Evolutionary conservation across 2,888 invertebrate genomes (phyloP).

Genomic region (Diplazon laetatorius): DNA sequence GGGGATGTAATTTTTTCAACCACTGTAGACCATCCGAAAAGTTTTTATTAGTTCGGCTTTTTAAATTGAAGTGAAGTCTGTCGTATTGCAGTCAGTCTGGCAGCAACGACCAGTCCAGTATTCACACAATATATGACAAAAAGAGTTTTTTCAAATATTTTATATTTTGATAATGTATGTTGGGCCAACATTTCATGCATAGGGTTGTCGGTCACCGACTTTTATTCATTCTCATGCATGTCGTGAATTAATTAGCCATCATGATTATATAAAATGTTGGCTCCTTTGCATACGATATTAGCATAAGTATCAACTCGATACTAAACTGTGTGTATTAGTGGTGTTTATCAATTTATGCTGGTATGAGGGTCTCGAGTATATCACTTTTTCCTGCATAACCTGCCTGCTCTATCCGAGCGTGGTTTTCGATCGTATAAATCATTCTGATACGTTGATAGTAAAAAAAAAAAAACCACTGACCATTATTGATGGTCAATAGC

Average conservation of each 20-base stretch:
- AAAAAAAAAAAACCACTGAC: slow-evolving; percentile 63
- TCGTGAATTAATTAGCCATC: background rate
- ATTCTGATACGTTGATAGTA: slow-evolving; percentile 63
- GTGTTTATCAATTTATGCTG: slow-evolving; percentile 24
- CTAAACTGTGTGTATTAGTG: background rate
- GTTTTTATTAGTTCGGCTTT: background rate
- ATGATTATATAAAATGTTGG: background rate
- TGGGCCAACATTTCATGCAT: too few relatives aligned
- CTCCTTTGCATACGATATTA: background rate
- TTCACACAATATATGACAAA: too few relatives aligned
- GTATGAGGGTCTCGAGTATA: slow-evolving; percentile 5
- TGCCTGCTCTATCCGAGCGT: slow-evolving; percentile 19
- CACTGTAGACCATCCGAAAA: background rate
- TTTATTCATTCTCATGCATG: too few relatives aligned
- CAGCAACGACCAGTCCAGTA: too few relatives aligned
- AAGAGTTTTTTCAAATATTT: background rate
- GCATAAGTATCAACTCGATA: background rate
- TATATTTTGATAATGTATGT: too few relatives aligned
- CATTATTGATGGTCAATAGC: slow-evolving; percentile 73
- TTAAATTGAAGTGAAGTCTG: too few relatives aligned
- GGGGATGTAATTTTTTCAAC: background rate
- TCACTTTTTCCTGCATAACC: background rate
- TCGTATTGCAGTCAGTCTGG: background rate
- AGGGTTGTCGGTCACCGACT: too few relatives aligned
- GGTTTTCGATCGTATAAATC: slow-evolving; percentile 62